Base-by-base conservation (phyloP, 2,797 vertebrate genomes). In the Danionella dracula region DNA sequence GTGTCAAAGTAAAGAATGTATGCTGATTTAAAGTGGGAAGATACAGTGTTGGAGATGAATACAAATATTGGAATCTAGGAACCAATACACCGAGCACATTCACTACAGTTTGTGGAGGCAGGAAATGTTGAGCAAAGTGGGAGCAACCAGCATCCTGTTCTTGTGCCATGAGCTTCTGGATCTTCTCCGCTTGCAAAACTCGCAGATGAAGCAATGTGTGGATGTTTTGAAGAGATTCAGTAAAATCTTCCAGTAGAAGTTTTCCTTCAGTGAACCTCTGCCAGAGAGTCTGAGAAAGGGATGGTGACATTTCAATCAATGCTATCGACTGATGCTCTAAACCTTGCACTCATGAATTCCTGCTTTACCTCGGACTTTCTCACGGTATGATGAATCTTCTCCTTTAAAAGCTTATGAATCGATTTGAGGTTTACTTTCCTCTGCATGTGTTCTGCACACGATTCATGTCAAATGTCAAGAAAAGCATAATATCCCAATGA, bases 211-310 rank as follows among this genome's bases (percentile, higher is more conserved):
- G 76, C 35, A 72, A 58, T 69, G 59, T 77, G 21, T 54, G 66
- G 7, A 16, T 54, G 34, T 13, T 59, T 48, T 77, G 70, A 55
- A 82, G 84, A 4, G 59, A 60, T 13, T 79, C 69, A 51, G 83
- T 38, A 67, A 84, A 85, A 27, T 78, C 62, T 37, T 35, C 58
- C 60, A 73, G 15, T 0, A 61, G 15, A 4, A 64, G 56, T 60
- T 77, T 72, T 40, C 77, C 59, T 11, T 79, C 79, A 4, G 50
- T 53, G 60, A 84, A 83, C 48, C 17, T 79, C 29, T 82, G 68
- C 58, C 79, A 74, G 19, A 82, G 61, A 58, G 72, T 68, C 84
- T 87, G 67, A 60, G 49, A 8, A 21, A 21, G 31, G 54, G 5
- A 8, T 40, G 60, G 23, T 40, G 7, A 41, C 21, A 21, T 21